Evolutionary conservation across 2,113 vertebrate genomes (phyloP).

Genomic region (Piaya cayana): DNA sequence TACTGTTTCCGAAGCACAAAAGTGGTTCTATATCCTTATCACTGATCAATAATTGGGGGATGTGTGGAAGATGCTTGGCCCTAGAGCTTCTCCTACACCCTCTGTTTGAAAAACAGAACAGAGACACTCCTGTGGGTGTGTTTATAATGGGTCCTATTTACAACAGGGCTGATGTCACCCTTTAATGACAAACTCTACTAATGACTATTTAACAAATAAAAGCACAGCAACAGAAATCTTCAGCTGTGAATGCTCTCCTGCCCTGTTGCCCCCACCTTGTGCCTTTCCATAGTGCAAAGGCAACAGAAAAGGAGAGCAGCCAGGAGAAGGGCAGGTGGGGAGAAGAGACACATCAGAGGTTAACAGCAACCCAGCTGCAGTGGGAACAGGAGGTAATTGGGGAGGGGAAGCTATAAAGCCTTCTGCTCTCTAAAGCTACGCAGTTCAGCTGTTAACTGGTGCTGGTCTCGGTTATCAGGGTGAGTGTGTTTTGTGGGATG

Average conservation of each 20-base stretch:
- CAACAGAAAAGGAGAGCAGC: neutral
- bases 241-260: neutral
- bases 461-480: accelerated
- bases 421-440: accelerated
- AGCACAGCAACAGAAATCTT: neutral
- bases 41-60: neutral
- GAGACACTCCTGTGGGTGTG: neutral
- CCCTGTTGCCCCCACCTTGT: too few relatives aligned
- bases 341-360: neutral
- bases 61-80: neutral
- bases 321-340: neutral
- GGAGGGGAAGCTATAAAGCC: neutral
- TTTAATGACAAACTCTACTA: neutral
- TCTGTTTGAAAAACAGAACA: neutral
- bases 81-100: neutral
- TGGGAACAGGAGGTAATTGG: neutral
- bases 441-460: neutral
- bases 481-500: neutral
- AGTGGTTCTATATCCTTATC: accelerated
- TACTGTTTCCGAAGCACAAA: neutral
- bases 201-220: neutral
- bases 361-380: neutral
- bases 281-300: neutral
- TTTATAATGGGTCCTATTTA: neutral
- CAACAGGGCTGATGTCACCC: neutral